Base-by-base conservation (phyloP, 2,888 invertebrate species). In the Amphipyra tragopoginis region DNA sequence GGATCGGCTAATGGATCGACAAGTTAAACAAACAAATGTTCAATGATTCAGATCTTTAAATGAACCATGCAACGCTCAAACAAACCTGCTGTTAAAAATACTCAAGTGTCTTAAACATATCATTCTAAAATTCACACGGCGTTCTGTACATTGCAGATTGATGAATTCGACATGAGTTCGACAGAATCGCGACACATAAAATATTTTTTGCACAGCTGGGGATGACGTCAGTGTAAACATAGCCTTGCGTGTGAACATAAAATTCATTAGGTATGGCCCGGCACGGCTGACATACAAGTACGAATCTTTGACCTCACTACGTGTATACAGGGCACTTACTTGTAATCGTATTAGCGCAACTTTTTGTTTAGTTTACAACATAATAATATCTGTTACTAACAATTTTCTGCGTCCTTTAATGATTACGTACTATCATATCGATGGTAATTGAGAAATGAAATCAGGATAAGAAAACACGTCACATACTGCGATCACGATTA, bases 191-290 rank as follows among this genome's bases (percentile, higher is more conserved):
- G 60, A 67, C 57, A 69, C 69, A 72, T 77, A 73, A 75, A 43
- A 70, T 68, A 66, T 65, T 80, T 82, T 83, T 80, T 77, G 80
- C 79, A 77, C 75, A 65, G 69, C 65, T 59, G 63, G 66, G 55
- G 62, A 68, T 86, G 83, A 86, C 85, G 85, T 86, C 86, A 88
- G 59, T 64, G 67, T 77, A 78, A 79, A 80, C 78, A 81, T 64
- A 77, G 77, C 77, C 79, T 83, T 75, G 86, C 81, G 81, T 81
- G 84, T 77, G 80, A 84, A 83, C 79, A 81, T 71, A 73, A 83
- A 79, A 77, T 69, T 76, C 67, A 81, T 81, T 81, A 79, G 60
- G 68, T 69, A 77, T 65, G 77, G 71, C 45, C 55, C 62, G 56
- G 44, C 56, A 53, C 66, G 62, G 71, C 76, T 72, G 59, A 57